Base-by-base conservation (phyloP, 1,140 invertebrate genomes). In the Ceratina japonica region DNA sequence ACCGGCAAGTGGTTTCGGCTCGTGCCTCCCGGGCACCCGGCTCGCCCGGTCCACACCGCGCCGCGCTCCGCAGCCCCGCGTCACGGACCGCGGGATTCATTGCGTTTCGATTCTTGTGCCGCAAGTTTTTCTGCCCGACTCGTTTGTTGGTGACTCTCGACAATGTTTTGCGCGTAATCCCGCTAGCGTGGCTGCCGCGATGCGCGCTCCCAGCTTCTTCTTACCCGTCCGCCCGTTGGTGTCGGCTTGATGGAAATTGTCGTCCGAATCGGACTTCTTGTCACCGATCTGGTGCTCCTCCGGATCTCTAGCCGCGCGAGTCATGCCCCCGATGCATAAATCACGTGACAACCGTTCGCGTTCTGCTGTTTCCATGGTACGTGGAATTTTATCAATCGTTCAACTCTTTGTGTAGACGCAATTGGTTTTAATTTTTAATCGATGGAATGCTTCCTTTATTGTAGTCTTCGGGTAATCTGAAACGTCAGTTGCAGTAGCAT, bases 191-290 rank as follows among this genome's bases (percentile, higher is more conserved):
- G 22, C 13, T 49, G 44, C 18, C 18, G 18, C 27, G 27, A 31
- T 31, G 27, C 27, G 27, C 10, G 13, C 18, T 49, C 16, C n/a
- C 61, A 20, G 27, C 18, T 59, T 74, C 37, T 65, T 49, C 37
- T 65, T 49, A 44, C 54, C 3, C 64, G 58, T 18, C 10, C 37
- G 31, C 2, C 51, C 22, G 16, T 16, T 27, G 59, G 52, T 61
- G 65, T 59, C 52, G 20, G 0, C 22, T 62, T 74, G 64, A 71
- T 82, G 76, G 76, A 79, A 56, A 69, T 70, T 61, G 64, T 75
- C 75, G n/a, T 61, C 65, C 80, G 49, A 63, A 66, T 44, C 77
- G 76, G 24, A 37, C 78, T 75, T 59, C 74, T 69, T 63, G 31
- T 12, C 54, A 51, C 22, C n/a, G 31, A 51, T 18, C n/a, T 13